Evolutionary conservation across 2,888 invertebrate species (phyloP), one percentile per base, ranked within the genome.

Genomic region (Idaea dimidiata): DNA sequence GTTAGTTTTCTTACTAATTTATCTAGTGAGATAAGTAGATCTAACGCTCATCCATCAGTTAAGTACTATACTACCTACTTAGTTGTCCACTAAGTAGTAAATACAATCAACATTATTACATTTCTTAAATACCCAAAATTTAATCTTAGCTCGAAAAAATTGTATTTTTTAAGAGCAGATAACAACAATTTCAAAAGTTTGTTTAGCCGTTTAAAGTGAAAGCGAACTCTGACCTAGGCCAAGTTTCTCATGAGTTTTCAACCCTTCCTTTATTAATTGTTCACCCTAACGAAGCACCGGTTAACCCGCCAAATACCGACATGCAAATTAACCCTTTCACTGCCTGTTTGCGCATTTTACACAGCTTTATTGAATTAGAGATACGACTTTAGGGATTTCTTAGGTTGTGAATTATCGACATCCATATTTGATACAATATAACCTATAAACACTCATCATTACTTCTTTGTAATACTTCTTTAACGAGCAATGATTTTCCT

Each of bases 291-390:
- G 86, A 91, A 89, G 84, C 83, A 81, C 78, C 85, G 87, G 91
- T 92, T 91, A 91, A 89, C 91, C 89, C 89, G 83, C 84, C 86
- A 79, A 86, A 86, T 80, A 79, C 85, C 83, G 82, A 84, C 89
- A 91, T 89, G 92, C 89, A 92, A 92, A 92, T 91, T 89, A 91
- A 91, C 91, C 91, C 92, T 91, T 91, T 88, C 87, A 76, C 88
- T 76, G 88, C 80, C 84, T 85, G 85, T 89, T 88, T 87, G 85
- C 77, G 80, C 83, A 86, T 83, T 85, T 91, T 89, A 89, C 86
- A 89, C 83, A 78, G 85, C 85, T 84, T 91, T 89, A 91, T 91
- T 92, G 87, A 91, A 91, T 91, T 89, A 91, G 84, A 84, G 75
- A 82, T 82, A 79, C 79, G 81, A 74, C 65, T 72, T 70, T 78